These are phyloP conservation scores for Fissipunctia ypsillon DNA, from an alignment of 2,888 invertebrate genomes.

Conservation along the genomic window DNA sequence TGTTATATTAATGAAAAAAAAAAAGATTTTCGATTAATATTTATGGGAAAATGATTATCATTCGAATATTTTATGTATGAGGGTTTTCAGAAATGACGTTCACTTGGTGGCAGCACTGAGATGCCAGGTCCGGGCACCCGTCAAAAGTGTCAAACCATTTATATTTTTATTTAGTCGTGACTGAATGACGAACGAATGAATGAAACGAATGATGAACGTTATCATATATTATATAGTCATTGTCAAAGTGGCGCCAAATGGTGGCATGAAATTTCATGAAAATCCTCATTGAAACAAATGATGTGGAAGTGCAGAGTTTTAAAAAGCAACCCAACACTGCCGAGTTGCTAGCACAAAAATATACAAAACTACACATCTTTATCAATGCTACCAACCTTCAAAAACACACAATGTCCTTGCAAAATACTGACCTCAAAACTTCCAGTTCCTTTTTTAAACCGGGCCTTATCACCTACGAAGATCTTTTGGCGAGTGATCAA, in stretches of 20 bases:
- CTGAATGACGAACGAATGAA: no score
- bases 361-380: slow-evolving; percentile 17
- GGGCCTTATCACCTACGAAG: not conserved
- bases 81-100: no score
- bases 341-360: slow-evolving; percentile 32
- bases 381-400: slow-evolving; percentile 51
- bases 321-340: slow-evolving; percentile 2
- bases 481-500: not conserved
- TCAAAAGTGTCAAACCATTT: no score
- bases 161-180: no score
- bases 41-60: not conserved
- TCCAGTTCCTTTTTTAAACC: slow-evolving; percentile 2
- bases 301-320: slow-evolving; percentile 36
- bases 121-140: no score
- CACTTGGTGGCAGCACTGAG: no score
- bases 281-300: not conserved
- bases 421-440: slow-evolving; percentile 6
- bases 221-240: no score
- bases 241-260: no score
- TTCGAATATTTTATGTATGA: not conserved
- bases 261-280: no score
- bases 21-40: not conserved
- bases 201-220: no score
- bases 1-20: no score
- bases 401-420: slow-evolving; percentile 25